Evolutionary conservation across 1,140 invertebrate species (phyloP).

Genomic region (Heterodera schachtii): DNA sequence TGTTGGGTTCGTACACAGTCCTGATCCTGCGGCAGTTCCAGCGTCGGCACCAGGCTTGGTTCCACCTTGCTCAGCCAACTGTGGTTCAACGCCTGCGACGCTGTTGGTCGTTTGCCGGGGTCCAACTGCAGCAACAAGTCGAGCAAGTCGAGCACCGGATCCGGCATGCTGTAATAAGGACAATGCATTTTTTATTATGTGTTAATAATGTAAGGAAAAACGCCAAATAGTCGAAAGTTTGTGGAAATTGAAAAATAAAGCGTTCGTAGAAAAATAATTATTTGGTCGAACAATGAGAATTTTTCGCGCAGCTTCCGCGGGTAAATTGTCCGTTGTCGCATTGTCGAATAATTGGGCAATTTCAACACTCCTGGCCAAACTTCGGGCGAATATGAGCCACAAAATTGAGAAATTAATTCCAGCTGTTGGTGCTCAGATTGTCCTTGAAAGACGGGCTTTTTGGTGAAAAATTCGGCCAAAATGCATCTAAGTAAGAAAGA

Average conservation of each 20-base stretch:
- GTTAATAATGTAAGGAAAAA: too few relatives aligned
- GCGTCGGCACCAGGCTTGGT: constrained; percentile 75
- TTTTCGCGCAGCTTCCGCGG: constrained; percentile 82
- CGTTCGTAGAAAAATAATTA: neutral
- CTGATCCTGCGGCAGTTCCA: constrained; percentile 83
- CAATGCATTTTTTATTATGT: too few relatives aligned
- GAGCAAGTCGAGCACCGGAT: constrained; percentile 83
- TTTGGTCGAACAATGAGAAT: constrained; percentile 75
- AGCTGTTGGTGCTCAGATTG: constrained; percentile 89
- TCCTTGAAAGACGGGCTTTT: constrained; percentile 93
- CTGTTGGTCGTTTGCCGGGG: constrained; percentile 87
- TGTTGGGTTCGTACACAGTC: constrained; percentile 74
- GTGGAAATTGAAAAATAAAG: constrained; percentile 3
- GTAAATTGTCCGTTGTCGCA: constrained; percentile 88
- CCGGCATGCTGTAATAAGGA: constrained; percentile 75
- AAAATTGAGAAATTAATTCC: constrained; percentile 89
- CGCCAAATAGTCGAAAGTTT: too few relatives aligned
- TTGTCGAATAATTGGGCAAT: constrained; percentile 84
- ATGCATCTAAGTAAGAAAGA: constrained; percentile 77
- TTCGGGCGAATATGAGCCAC: constrained; percentile 92
- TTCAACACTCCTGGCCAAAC: constrained; percentile 96
- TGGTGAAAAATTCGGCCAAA: constrained; percentile 92
- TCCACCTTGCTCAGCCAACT: constrained; percentile 90
- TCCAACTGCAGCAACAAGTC: constrained; percentile 96
- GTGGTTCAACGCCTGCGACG: constrained; percentile 88